Evolutionary conservation across 2,888 invertebrate genomes (phyloP), one percentile per base, ranked within the genome.

Genomic region (Tiliacea aurago): DNA sequence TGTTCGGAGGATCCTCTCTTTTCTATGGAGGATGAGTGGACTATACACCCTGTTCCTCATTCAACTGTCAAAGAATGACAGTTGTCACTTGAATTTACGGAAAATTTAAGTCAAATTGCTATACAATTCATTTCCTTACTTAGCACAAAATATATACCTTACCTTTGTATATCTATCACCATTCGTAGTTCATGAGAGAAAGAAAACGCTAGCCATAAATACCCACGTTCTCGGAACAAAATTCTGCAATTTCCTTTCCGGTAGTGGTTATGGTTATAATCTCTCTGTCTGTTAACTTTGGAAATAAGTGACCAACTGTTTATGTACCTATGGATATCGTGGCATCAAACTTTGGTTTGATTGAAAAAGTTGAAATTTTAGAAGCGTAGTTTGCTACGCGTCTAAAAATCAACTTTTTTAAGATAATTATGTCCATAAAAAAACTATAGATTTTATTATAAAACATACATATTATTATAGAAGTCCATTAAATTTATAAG

Each of bases 401-500:
- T 15, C 0, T 7, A 15, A 23, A 20, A 18, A 20, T 18, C 43
- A 20, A 28, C 15, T 28, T 2, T 10, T 37, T 20, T 63, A 15
- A 5, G 1, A 33, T 18, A n/a, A n/a, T n/a, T n/a, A 67, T 67
- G 1, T n/a, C 7, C 4, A 2, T 33, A 9, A 15, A 66, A n/a
- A 11, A 33, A 49, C 4, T 15, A 70, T 20, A 43, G 1, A n/a
- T 28, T 10, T 47, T 15, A 41, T 20, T 47, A 2, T 37, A 33
- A 23, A 37, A n/a, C 23, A 53, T 11, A 65, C n/a, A 49, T 37
- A 64, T 71, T 72, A 4, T 37, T 5, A 37, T 37, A 4, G 4
- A 37, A 37, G 0, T 37, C 37, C 4, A 37, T 78, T 78, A 74
- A 70, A 5, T 78, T 73, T 81, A 71, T 67, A 62, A 73, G 58